phyloP scores from a whole-genome alignment of 2,113 vertebrate genomes.

The Nannobrachium achirus region DNA sequence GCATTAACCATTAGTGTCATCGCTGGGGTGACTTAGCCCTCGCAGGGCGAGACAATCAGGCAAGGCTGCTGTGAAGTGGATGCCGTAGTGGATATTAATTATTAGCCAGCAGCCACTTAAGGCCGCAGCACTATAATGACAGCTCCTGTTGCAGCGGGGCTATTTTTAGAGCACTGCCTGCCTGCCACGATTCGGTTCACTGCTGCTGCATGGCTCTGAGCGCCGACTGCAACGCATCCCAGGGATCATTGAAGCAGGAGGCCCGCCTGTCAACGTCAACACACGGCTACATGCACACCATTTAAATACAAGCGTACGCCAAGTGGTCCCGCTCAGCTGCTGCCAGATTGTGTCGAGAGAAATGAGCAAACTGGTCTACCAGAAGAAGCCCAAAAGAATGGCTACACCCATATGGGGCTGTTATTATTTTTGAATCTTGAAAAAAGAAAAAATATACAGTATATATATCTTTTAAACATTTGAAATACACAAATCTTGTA shows the following conservation, averaged over 20 bases:
- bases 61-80: slow-evolving; percentile 53
- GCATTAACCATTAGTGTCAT: slow-evolving; percentile 37
- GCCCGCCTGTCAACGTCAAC: background rate
- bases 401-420: too few relatives aligned
- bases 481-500: too few relatives aligned
- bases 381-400: too few relatives aligned
- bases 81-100: slow-evolving; percentile 76
- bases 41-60: slow-evolving; percentile 2
- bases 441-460: too few relatives aligned
- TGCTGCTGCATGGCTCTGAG: slow-evolving; percentile 39
- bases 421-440: too few relatives aligned
- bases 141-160: slow-evolving; percentile 66
- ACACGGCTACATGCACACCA: background rate
- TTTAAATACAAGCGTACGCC: background rate
- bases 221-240: slow-evolving; percentile 37
- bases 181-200: background rate
- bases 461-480: too few relatives aligned
- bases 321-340: too few relatives aligned
- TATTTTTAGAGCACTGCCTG: slow-evolving; percentile 70
- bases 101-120: slow-evolving; percentile 76
- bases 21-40: slow-evolving; percentile 25
- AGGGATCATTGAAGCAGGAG: background rate
- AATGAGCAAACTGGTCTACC: too few relatives aligned
- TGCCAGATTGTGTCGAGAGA: too few relatives aligned
- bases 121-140: slow-evolving; percentile 49